Base-by-base conservation (phyloP, 1,140 invertebrate species). In the Lepidostoma basale region DNA sequence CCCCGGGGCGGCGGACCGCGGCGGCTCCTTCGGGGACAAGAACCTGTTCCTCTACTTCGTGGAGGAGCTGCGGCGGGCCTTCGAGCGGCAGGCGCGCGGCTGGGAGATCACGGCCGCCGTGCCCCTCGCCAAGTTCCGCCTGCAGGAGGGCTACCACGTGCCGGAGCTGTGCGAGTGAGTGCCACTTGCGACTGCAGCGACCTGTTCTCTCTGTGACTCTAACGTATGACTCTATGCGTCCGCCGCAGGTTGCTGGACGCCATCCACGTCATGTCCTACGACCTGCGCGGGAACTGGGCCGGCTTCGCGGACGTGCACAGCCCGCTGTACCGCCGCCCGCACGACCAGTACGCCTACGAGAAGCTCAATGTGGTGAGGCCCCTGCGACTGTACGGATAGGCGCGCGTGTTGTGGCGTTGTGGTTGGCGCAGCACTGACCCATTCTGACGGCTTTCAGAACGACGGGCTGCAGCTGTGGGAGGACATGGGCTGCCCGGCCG, bases 241-340 rank as follows among this genome's bases (percentile, higher is more conserved):
- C n/a, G 40, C 72, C 63, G 28, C 70, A 91, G 89, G 73, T 77
- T 85, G 25, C 66, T 94, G 14, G 92, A 95, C 76, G 92, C 91
- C 3, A 88, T 95, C 54, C 93, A 95, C 75, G 91, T 92, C 9
- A 96, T 96, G 94, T 86, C 93, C 0, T 97, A 97, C 76, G 95
- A 97, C 81, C 83, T 97, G 14, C 85, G 94, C 70, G 95, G 95
- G 22, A 94, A 95, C 74, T 97, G 94, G 94, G 94, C 92, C 4
- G 92, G 92, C 36, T 92, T 93, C 73, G 94, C 94, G 0, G 93
- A 95, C 75, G 89, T 91, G 0, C 93, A 95, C 75, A 94, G 92
- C 74, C 91, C 93, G 3, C 82, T 95, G 0, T 94, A 93, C 74
- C 90, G 88, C 76, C 80, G 93, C 64, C 91, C 92, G 0, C 89